These are phyloP conservation scores for Mobula hypostoma DNA, from an alignment of 2,113 vertebrate species.

Conservation along the genomic window DNA sequence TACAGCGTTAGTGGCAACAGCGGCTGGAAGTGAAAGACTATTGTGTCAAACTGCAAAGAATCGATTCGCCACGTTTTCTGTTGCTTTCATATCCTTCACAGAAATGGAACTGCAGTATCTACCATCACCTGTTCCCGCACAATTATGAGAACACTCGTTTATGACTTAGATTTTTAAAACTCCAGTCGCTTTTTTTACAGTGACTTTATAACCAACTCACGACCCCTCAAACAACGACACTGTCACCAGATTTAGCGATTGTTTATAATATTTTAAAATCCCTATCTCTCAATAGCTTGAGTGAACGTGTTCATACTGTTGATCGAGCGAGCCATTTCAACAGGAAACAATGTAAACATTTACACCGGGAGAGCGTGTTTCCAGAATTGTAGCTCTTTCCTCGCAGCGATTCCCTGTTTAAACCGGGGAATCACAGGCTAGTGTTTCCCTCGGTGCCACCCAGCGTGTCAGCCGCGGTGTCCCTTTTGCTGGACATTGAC, in stretches of 20 bases:
- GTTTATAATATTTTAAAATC: not conserved
- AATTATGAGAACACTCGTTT: not conserved
- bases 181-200: not conserved
- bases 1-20: too few relatives aligned
- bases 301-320: not conserved
- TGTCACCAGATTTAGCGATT: not conserved
- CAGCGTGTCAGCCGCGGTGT: constrained; percentile 44
- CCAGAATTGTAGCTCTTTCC: not conserved
- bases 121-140: not conserved
- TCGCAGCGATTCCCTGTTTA: not conserved
- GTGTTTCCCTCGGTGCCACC: constrained; percentile 54
- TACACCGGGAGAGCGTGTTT: not conserved
- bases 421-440: constrained; percentile 44
- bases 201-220: not conserved
- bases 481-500: constrained; percentile 43
- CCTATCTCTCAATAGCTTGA: not conserved
- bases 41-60: too few relatives aligned
- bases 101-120: not conserved
- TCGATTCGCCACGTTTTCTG: too few relatives aligned
- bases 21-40: too few relatives aligned
- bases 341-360: not conserved
- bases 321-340: not conserved
- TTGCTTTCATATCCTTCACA: too few relatives aligned
- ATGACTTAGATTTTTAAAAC: not conserved
- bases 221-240: not conserved